Evolutionary conservation across 1,140 invertebrate species (phyloP).

Genomic region (Eubasilissa regina): DNA sequence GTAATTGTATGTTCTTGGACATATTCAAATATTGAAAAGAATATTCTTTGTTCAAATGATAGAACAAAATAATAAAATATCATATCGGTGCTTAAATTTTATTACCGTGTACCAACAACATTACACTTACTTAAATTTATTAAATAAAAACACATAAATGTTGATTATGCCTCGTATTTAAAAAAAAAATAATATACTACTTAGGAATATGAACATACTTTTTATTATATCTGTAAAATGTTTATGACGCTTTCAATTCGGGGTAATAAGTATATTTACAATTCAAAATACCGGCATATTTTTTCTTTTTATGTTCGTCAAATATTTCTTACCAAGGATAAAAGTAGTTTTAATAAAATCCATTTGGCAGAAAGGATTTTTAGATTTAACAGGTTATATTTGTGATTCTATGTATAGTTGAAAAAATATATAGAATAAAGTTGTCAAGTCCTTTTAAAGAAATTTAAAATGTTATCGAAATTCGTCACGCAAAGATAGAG

Average conservation of each 20-base stretch:
- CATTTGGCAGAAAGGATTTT: too few species aligned
- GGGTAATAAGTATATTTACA: slow-evolving; percentile 41
- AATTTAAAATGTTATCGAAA: too few species aligned
- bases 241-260: slow-evolving; percentile 46
- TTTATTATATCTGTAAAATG: slow-evolving; percentile 44
- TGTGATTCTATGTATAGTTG: too few species aligned
- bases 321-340: background rate
- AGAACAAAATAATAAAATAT: slow-evolving; percentile 8
- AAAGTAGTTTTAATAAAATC: too few species aligned
- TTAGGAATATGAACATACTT: background rate
- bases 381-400: too few species aligned
- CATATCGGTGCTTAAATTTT: slow-evolving; percentile 8
- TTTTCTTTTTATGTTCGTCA: slow-evolving; percentile 28
- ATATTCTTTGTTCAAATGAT: background rate
- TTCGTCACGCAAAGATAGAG: too few species aligned
- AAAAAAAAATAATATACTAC: slow-evolving; percentile 30
- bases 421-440: too few species aligned
- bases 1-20: too few species aligned
- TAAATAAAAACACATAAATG: slow-evolving; percentile 6
- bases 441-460: too few species aligned
- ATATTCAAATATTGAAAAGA: too few species aligned
- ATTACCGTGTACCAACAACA: background rate
- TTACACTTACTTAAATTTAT: slow-evolving; percentile 9
- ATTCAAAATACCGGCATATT: slow-evolving; percentile 33
- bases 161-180: slow-evolving; percentile 5